Evolutionary conservation across 30 jellyfish, hydroid and myxozoan genomes (phyloP), one percentile per base, ranked within the genome.

Genomic region (Chironex yamaguchii): DNA sequence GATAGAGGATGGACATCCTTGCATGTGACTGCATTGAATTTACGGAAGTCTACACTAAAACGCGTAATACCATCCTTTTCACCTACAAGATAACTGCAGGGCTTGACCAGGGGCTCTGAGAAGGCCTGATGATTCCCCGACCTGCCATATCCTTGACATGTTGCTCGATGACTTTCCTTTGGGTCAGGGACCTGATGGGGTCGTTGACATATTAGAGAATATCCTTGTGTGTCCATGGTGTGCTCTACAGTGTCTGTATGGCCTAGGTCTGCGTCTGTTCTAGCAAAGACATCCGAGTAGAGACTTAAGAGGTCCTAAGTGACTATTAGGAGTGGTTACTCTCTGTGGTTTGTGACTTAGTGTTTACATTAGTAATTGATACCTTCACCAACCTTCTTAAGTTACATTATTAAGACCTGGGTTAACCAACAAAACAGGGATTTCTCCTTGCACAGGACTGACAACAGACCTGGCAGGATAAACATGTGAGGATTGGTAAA

Each of bases 1-100:
- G 89, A 92, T 28, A 86, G 36, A 9, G 92, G 96, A 74, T 76
- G 50, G 12, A 29, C 68, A 64, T 76, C 90, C 62, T 34, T 49
- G 2, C 36, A 31, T 25, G 96, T 86, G 9, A 75, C 81, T 25
- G 64, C n/a, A 31, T 71, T 85, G 1, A 72, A 62, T 62, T 85
- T 75, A 2, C 90, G 95, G 50, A 6, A 85, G 29, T 85, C 95
- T 9, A 71, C 85, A 65, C 92, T 65, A 67, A 86, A 79, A 17
- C 96, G 76, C n/a, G 82, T 71, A 62, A 72, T 53, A 74, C 94
- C 94, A 53, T 86, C 93, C 85, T 86, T 86, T 75, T 86, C 76
- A 0, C 67, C 67, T 12, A 86, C 96, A 13, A 86, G 51, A 31
- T 74, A 86, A 1, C 54, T 48, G 58, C 9, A 42, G 29, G 95